Conservation (phyloP, 2,113 vertebrate species). For the Mustelus asterias region DNA sequence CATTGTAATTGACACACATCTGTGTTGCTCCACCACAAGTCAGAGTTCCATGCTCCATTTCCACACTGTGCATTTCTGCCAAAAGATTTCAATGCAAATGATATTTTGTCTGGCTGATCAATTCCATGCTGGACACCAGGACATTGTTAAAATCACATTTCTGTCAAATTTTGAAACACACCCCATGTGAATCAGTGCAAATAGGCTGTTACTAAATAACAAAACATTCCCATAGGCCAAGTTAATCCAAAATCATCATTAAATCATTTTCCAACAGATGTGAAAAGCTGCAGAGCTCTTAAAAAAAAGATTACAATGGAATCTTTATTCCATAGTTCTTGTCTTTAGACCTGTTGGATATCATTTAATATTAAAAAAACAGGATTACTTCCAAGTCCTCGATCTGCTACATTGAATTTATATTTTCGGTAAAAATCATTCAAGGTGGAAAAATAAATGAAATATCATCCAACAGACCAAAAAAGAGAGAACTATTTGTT, state of each 20-base stretch:
- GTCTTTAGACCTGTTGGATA: neutral
- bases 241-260: neutral
- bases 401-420: neutral
- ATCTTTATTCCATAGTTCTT: neutral
- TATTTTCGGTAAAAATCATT: neutral
- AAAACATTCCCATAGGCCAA: slow-evolving; percentile 3
- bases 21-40: neutral
- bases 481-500: neutral
- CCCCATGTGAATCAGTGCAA: slow-evolving; percentile 25
- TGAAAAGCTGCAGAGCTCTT: slow-evolving; percentile 8
- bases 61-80: slow-evolving; percentile 7
- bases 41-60: neutral
- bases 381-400: neutral
- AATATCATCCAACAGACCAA: neutral
- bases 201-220: slow-evolving; percentile 1
- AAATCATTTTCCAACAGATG: slow-evolving; percentile 20
- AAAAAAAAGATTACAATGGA: neutral
- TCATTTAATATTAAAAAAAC: neutral
- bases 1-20: neutral
- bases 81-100: neutral
- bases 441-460: neutral
- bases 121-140: slow-evolving; percentile 18
- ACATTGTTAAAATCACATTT: neutral
- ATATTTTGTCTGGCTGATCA: neutral
- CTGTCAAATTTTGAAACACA: neutral